Evolutionary conservation across 2,797 vertebrate species (phyloP).

Genomic region (Cephalopachus bancanus): DNA sequence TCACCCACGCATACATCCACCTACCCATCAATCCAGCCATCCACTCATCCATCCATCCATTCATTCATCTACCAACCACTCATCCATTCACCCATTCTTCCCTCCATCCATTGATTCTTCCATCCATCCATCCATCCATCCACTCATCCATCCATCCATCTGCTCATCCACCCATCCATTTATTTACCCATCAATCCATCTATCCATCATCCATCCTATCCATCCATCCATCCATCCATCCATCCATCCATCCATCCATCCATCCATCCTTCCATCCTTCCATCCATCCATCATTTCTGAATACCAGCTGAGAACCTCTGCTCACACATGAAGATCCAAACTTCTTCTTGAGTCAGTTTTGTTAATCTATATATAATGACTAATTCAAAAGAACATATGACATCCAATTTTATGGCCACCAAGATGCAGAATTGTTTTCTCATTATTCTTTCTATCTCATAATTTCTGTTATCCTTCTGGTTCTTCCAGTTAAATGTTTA

Average conservation of each 20-base stretch:
- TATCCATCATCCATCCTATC: too few relatives aligned
- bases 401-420: not conserved
- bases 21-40: accelerated
- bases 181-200: too few relatives aligned
- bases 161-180: too few relatives aligned
- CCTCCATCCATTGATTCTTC: not conserved
- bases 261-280: accelerated
- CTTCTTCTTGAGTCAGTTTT: not conserved
- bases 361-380: not conserved
- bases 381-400: not conserved
- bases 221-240: accelerated
- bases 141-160: not conserved
- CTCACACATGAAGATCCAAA: not conserved
- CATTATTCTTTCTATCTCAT: not conserved
- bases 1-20: too few relatives aligned
- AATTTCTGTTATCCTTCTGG: not conserved
- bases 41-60: not conserved
- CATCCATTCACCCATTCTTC: not conserved
- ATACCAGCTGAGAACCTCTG: not conserved
- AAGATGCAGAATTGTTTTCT: not conserved
- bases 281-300: not conserved
- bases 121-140: not conserved
- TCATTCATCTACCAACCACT: too few relatives aligned
- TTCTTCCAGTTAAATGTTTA: not conserved
- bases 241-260: accelerated